Evolutionary conservation across 2,888 invertebrate genomes (phyloP), one percentile per base, ranked within the genome.

Genomic region (Chymomyza amoena): DNA sequence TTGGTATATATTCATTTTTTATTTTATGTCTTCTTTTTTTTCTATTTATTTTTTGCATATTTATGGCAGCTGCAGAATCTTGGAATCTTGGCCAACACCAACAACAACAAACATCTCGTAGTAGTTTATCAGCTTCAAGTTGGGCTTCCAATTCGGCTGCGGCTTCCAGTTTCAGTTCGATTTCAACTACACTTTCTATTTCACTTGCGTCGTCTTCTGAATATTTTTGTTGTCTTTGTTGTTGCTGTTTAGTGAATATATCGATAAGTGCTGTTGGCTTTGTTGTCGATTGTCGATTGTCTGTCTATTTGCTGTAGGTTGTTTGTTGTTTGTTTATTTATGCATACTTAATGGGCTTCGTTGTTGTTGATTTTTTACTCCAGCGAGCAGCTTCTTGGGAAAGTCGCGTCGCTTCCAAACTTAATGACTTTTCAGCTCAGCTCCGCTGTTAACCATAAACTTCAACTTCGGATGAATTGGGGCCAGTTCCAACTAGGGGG

Each of bases 121-220:
- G 39, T 45, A 13, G 39, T 45, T 45, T 45, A 13, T 13, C 39
- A 45, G 39, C 39, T 45, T 45, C 39, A 45, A 45, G 6, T 45
- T 45, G 13, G 13, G 39, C 39, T 4, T 13, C 39, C 13, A 45
- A 13, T 10, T 10, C 39, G 6, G 39, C 39, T 39, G 1, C 39
- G 13, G 1, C 39, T 39, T 10, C 39, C 9, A 13, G 6, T 39
- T 10, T 13, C 9, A 13, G 6, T 9, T 69, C n/a, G 64, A 66
- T 16, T 61, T 69, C 84, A 81, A 69, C 70, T 73, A 85, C 73
- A 81, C 81, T 81, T 81, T 81, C 81, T 81, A 85, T 81, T 85
- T 81, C 81, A 84, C 80, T 82, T 68, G 59, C 60, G 60, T 32
- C 60, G 60, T 32, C 59, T 15, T 15, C 61, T 28, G 66, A 70